Conservation (phyloP, 2,113 vertebrate genomes). For the Anguilla japonica region DNA sequence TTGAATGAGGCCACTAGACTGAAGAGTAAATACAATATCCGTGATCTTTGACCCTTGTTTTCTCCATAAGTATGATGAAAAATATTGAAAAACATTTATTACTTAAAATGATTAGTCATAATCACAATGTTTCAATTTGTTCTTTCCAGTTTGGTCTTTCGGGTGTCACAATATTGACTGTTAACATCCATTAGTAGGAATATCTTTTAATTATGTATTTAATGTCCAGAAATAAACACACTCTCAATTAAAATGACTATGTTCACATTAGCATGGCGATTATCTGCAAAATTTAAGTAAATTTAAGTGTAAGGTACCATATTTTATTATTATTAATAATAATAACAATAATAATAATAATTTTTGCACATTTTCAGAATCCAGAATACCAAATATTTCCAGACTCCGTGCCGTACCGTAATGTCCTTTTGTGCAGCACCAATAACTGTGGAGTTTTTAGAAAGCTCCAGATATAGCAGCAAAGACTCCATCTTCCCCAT, state of each 20-base stretch:
- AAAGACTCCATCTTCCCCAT: not conserved
- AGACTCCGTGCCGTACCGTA: not conserved
- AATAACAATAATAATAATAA: not conserved
- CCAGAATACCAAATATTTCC: not conserved
- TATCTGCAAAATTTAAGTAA: constrained; percentile 40
- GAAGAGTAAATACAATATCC: not conserved
- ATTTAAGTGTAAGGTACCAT: not conserved
- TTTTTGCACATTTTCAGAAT: not conserved
- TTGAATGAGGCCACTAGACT: not conserved
- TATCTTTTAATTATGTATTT: constrained; percentile 42
- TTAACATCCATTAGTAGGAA: constrained; percentile 48
- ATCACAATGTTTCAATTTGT: constrained; percentile 27
- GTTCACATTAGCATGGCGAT: constrained; percentile 38
- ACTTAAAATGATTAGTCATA: constrained; percentile 36
- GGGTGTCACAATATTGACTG: constrained; percentile 47
- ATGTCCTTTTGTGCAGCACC: not conserved
- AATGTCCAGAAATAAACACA: constrained; percentile 51
- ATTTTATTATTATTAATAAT: not conserved
- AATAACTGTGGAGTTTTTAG: not conserved
- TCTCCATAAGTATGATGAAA: not conserved
- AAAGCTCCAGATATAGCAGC: not conserved
- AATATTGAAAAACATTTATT: constrained; percentile 14
- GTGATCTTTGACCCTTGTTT: not conserved
- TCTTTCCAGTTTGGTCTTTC: constrained; percentile 23
- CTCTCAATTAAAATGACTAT: constrained; percentile 39